Evolutionary conservation across 2,888 invertebrate genomes (phyloP), one percentile per base, ranked within the genome.

Genomic region (Copidosoma aretas): DNA sequence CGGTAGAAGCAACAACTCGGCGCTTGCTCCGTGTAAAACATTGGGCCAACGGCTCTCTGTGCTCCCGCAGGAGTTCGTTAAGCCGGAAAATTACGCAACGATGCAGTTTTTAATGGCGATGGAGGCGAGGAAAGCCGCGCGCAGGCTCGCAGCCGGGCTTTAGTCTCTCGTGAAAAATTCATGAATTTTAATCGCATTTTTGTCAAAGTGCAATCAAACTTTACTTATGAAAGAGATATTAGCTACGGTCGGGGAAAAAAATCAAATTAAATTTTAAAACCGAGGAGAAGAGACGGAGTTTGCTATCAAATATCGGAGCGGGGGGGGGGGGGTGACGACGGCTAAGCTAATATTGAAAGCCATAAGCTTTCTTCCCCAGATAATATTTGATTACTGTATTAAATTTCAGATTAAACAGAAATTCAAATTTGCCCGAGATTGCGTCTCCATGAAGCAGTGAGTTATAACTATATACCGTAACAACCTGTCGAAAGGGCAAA

Each of bases 31-130:
- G 8, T 46, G 2, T 46, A 46, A 46, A 46, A 46, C 43, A 46
- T 46, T 46, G 17, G 12, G 15, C 17, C 43, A 32, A 32, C 32
- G 32, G 32, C 32, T 8, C 32, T 32, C 8, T 8, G 32, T 32
- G 32, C 8, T 3, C 43, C 3, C 43, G 2, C 43, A 12, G 43
- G 60, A 64, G 60, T 68, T 64, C 52, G 52, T 68, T 68, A 60
- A 60, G 43, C 52, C 39, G 43, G 46, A 61, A 65, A 65, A 58
- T 65, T 53, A 61, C 39, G 59, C 43, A 46, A 39, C 59, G 59
- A 66, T 66, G 63, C 58, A 65, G 65, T 59, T 69, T 69, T 46
- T 62, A 32, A 61, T n/a, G 19, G 41, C n/a, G 39, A n/a, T 19
- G 22, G 49, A 46, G 22, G 14, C 12, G 25, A 19, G 21, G 10